phyloP scores from a whole-genome alignment of 2,797 vertebrate genomes.

The Trematomus bernacchii region DNA sequence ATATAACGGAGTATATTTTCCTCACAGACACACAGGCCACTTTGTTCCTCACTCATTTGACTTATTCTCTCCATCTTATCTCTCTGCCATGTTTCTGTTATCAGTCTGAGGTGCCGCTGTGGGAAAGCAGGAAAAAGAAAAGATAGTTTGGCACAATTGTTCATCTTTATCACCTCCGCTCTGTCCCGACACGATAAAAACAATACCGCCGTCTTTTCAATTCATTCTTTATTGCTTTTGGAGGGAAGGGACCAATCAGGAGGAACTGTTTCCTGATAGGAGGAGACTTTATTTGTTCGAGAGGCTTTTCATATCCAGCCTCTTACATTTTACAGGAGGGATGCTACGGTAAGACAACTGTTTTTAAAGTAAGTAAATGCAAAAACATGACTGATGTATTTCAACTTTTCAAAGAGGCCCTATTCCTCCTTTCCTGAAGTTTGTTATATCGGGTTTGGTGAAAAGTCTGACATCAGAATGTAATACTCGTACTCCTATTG shows the following conservation, averaged over 20 bases:
- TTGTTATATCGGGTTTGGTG: no score
- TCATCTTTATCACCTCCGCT: constrained; percentile 24
- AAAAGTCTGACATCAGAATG: no score
- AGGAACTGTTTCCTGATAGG: no score
- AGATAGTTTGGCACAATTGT: constrained; percentile 6
- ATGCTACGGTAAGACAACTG: background rate
- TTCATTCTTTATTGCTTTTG: background rate
- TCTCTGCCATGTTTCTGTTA: constrained; percentile 12
- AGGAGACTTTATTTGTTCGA: background rate
- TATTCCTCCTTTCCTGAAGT: no score
- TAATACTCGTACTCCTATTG: no score
- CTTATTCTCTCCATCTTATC: constrained; percentile 13
- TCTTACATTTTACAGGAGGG: background rate
- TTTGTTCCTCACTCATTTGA: background rate
- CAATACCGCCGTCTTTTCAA: background rate
- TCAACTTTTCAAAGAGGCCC: no score
- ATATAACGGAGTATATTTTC: background rate
- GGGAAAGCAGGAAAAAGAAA: background rate
- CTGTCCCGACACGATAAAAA: background rate
- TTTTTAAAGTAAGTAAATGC: no score
- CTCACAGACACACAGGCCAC: background rate
- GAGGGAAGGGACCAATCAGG: background rate
- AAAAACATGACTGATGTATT: no score
- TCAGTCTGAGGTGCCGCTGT: constrained; percentile 6
- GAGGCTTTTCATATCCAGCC: background rate